Conservation (phyloP, 2,888 invertebrate species). For the Iphiclides podalirius region DNA sequence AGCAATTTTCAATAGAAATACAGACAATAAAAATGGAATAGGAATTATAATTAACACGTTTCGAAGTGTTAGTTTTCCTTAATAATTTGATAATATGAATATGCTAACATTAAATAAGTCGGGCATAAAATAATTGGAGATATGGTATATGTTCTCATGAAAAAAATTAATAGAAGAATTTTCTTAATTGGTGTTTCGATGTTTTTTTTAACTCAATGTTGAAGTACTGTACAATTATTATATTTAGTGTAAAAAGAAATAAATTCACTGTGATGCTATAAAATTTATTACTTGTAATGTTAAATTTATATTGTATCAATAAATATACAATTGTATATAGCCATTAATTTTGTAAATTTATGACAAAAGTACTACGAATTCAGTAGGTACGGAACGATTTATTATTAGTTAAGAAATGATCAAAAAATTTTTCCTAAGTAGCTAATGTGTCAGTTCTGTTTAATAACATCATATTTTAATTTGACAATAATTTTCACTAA, state of each 20-base stretch:
- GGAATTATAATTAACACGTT: neutral
- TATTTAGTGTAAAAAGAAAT: conserved; percentile 34
- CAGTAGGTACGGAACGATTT: conserved; percentile 41
- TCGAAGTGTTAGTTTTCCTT: conserved; percentile 11
- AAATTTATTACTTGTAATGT: conserved; percentile 51
- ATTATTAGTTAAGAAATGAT: conserved; percentile 18
- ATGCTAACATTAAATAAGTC: neutral
- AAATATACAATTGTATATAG: conserved; percentile 29
- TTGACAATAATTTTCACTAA: conserved; percentile 35
- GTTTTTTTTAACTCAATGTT: conserved; percentile 26
- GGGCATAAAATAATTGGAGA: too few species aligned
- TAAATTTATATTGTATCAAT: conserved; percentile 33
- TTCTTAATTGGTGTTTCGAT: conserved; percentile 7
- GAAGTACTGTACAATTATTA: conserved; percentile 23
- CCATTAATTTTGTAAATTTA: conserved; percentile 33
- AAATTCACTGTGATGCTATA: conserved; percentile 77
- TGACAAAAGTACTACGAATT: conserved; percentile 32
- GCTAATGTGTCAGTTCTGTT: conserved; percentile 23
- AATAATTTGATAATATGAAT: conserved; percentile 5
- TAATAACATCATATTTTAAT: conserved; percentile 33
- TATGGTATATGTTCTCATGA: neutral
- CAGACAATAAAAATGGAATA: conserved; percentile 24
- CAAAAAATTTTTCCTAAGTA: conserved; percentile 17
- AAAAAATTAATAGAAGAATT: conserved; percentile 16
- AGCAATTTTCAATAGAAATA: conserved; percentile 23